Evolutionary conservation across 2,888 invertebrate genomes (phyloP).

Genomic region (Dexiosoma caninum): DNA sequence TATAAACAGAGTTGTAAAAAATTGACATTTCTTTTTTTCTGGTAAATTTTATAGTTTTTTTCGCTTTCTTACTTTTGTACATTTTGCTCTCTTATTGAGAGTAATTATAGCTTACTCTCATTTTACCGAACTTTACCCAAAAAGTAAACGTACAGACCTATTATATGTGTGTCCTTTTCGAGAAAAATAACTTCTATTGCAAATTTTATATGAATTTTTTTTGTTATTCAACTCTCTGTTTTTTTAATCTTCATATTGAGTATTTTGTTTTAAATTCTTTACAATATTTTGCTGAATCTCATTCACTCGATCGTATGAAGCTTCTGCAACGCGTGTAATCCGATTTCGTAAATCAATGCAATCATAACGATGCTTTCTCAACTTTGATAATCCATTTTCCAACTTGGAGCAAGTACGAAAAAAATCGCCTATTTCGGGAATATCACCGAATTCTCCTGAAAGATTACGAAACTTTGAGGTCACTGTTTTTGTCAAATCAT

Average conservation of each 20-base stretch:
- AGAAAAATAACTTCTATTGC: too few relatives aligned
- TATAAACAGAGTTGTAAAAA: too few relatives aligned
- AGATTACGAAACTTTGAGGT: conserved; percentile 71
- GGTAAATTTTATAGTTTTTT: too few relatives aligned
- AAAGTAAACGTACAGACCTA: too few relatives aligned
- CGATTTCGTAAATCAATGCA: conserved; percentile 69
- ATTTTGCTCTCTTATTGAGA: too few relatives aligned
- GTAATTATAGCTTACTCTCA: too few relatives aligned
- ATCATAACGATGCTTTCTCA: conserved; percentile 70
- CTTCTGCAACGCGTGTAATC: conserved; percentile 69
- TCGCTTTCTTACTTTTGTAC: too few relatives aligned
- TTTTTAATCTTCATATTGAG: conserved; percentile 63
- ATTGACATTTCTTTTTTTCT: too few relatives aligned
- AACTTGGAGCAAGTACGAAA: conserved; percentile 73
- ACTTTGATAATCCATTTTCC: conserved; percentile 70
- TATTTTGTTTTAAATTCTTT: conserved; percentile 14
- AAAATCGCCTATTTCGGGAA: conserved; percentile 74
- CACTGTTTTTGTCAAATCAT: conserved; percentile 70
- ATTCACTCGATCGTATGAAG: conserved; percentile 69
- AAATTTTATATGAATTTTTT: too few relatives aligned
- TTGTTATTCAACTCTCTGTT: too few relatives aligned
- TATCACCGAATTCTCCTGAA: conserved; percentile 75
- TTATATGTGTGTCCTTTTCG: too few relatives aligned
- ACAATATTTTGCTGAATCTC: conserved; percentile 67
- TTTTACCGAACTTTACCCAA: too few relatives aligned